A percentile compares a stretch with the other conserved stretches of the same genome.
These are phyloP conservation scores for Dendroctonus valens DNA, from an alignment of 1,140 invertebrate species.

Conservation along the genomic window DNA sequence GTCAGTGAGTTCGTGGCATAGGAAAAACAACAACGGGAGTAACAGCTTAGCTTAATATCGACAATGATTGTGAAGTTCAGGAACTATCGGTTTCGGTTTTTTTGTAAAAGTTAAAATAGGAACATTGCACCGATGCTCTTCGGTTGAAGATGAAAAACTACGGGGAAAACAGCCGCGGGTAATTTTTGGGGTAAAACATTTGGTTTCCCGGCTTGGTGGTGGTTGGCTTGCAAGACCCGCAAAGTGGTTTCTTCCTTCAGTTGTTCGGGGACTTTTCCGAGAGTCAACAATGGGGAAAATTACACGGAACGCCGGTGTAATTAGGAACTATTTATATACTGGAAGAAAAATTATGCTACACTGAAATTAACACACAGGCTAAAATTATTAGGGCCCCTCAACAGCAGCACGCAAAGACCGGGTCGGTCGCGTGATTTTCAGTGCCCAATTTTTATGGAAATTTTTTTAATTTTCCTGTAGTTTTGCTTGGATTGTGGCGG, in stretches of 20 bases:
- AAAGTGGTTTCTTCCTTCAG: too few species aligned
- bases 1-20: not conserved
- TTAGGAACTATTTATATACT: slow-evolving; percentile 9
- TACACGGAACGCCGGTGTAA: not conserved
- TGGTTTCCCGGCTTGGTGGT: too few species aligned
- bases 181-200: too few species aligned
- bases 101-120: slow-evolving; percentile 18
- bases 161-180: too few species aligned
- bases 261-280: too few species aligned
- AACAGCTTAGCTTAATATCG: not conserved
- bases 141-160: too few species aligned
- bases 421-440: slow-evolving; percentile 10
- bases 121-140: slow-evolving; percentile 14
- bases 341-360: slow-evolving; percentile 9
- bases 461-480: not conserved
- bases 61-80: slow-evolving; percentile 22
- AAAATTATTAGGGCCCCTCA: slow-evolving; percentile 8
- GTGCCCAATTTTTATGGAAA: slow-evolving; percentile 10
- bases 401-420: slow-evolving; percentile 1
- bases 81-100: slow-evolving; percentile 18
- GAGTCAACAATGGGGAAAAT: too few species aligned
- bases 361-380: slow-evolving; percentile 8
- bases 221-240: too few species aligned
- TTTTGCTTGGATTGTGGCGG: not conserved
- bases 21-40: not conserved